These are phyloP conservation scores for Ochropleura leucogaster DNA, from an alignment of 2,888 invertebrate species.

Conservation along the genomic window DNA sequence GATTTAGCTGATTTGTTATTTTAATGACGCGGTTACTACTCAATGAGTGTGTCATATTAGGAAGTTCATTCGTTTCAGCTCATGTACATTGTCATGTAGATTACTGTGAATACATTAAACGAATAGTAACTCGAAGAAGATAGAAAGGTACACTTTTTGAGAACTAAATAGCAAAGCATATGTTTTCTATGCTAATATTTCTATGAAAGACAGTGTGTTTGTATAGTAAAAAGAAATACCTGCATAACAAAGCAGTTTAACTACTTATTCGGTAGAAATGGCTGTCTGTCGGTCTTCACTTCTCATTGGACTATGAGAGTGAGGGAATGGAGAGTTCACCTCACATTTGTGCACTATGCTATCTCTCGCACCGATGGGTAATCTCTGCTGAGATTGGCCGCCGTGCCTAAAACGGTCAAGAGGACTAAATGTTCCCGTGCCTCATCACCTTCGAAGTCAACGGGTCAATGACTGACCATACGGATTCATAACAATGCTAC, in stretches of 20 bases:
- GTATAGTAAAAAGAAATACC: constrained; percentile 3
- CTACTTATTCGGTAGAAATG: neutral
- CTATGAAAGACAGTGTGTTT: neutral
- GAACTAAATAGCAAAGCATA: neutral
- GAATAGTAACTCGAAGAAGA: constrained; percentile 22
- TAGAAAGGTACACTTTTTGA: constrained; percentile 13
- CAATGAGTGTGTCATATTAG: constrained; percentile 50
- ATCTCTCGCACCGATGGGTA: too few species aligned
- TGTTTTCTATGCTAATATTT: constrained; percentile 26
- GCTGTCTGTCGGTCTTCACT: neutral
- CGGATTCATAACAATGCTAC: neutral
- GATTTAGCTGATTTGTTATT: constrained; percentile 43
- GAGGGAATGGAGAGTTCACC: too few species aligned
- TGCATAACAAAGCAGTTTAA: neutral
- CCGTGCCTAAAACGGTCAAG: too few species aligned
- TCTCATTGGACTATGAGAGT: neutral
- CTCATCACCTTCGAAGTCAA: constrained; percentile 3
- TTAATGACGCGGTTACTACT: constrained; percentile 49
- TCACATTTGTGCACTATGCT: too few species aligned
- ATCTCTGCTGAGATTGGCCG: too few species aligned
- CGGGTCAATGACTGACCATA: constrained; percentile 27
- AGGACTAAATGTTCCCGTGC: neutral
- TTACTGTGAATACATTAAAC: constrained; percentile 47
- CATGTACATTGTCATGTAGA: constrained; percentile 43
- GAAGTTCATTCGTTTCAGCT: constrained; percentile 38